Base-by-base conservation (phyloP, 2,888 invertebrate genomes). In the Nebria brevicollis region DNA sequence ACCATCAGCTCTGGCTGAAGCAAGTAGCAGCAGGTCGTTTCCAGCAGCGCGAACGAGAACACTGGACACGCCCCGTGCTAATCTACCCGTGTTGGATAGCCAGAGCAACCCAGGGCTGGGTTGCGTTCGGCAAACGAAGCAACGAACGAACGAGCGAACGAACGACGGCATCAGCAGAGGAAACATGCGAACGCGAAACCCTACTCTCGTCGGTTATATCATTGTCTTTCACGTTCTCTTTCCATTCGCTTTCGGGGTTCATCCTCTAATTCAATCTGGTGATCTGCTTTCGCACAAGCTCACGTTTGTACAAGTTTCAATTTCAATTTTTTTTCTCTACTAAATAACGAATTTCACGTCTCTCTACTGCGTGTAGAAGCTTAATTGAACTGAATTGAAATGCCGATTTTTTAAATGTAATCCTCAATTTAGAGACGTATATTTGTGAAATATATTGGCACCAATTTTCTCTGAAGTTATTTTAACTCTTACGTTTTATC, bases 241-340 rank as follows among this genome's bases (percentile, higher is more conserved):
- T 70, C 11, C 34, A 34, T 70, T 70, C 70, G 11, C 11, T 70
- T 70, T 70, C 25, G 25, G 11, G 11, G 70, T 25, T 10, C 15
- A 13, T 26, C 8, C 20, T 25, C 70, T 70, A 70, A 70, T 70
- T 70, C 70, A 70, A 70, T 70, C 70, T 70, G 11, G 70, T 11
- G 26, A 25, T 25, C 20, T 26, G 34, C 70, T 54, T 54, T 54
- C 54, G 54, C 13, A 54, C 54, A 8, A 13, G 54, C 13, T 3
- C 54, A 54, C 54, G 54, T 54, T 54, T 13, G 54, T 54, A 54
- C 70, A 70, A 70, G 70, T 70, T 70, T 70, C 70, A 70, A 70
- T 70, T 70, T 26, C 15, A 34, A 34, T 70, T 70, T 70, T 70
- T 70, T 25, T 34, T 15, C 25, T 11, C 70, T 34, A 25, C 11